A percentile compares a stretch with the other conserved stretches of the same genome.
Conservation (phyloP, 2,113 vertebrate genomes). For the Entomyzon cyanotis region DNA sequence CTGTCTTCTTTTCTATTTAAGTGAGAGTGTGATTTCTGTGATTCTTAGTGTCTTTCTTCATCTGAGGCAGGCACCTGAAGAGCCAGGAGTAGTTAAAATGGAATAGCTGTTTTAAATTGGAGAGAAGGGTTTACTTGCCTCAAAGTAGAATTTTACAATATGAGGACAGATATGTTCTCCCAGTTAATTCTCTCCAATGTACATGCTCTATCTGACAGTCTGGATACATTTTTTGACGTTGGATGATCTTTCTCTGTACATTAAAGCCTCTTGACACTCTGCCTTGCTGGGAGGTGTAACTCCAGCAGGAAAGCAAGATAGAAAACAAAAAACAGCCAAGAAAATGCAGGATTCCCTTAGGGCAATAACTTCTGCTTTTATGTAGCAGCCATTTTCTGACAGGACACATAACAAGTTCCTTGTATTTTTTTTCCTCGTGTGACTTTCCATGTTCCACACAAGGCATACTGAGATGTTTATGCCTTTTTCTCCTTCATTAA, state of each 20-base stretch:
- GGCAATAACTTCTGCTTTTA: constrained; percentile 35
- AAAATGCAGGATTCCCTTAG: constrained; percentile 31
- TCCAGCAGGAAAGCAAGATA: not conserved
- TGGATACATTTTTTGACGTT: not conserved
- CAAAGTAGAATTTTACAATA: not conserved
- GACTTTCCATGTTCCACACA: not conserved
- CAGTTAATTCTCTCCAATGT: not conserved
- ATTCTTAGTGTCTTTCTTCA: not conserved
- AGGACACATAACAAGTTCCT: constrained; percentile 31
- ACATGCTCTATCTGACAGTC: not conserved
- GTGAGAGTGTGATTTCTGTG: not conserved
- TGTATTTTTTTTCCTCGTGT: not conserved
- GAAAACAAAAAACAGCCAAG: constrained; percentile 16
- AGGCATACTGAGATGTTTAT: not conserved
- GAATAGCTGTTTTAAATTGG: not conserved
- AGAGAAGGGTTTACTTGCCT: not conserved
- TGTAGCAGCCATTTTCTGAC: constrained; percentile 54
- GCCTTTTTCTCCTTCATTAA: not conserved
- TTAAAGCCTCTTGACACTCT: not conserved
- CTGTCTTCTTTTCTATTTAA: not conserved
- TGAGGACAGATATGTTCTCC: not conserved
- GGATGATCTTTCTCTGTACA: not conserved
- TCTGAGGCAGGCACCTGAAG: not conserved
- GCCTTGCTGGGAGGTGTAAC: not conserved
- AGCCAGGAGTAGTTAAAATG: not conserved